Evolutionary conservation across 2,888 invertebrate species (phyloP).

Genomic region (Amphipyra berbera): DNA sequence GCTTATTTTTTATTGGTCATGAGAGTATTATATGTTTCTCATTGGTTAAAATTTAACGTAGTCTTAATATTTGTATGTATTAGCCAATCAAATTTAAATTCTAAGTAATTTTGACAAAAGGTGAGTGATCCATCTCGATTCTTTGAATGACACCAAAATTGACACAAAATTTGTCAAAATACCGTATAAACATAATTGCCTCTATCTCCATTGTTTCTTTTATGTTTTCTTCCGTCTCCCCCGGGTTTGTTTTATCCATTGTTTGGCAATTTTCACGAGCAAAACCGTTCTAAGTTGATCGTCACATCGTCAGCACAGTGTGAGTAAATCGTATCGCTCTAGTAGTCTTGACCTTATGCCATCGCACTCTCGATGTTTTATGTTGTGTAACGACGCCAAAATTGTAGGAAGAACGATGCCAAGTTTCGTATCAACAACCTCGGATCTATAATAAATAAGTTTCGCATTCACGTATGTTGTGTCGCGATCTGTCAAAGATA

Average conservation of each 20-base stretch:
- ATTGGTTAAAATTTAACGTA: conserved; percentile 27
- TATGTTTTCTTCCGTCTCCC: conserved; percentile 77
- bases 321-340: conserved; percentile 75
- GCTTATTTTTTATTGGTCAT: conserved; percentile 10
- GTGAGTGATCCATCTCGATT: conserved; percentile 61
- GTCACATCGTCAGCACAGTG: conserved; percentile 48
- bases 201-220: conserved; percentile 80
- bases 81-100: conserved; percentile 36
- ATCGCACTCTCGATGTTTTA: conserved; percentile 76
- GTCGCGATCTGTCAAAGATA: conserved; percentile 60
- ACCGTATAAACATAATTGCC: conserved; percentile 82
- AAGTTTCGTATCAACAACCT: conserved; percentile 74
- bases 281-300: conserved; percentile 45
- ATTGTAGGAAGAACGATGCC: conserved; percentile 77
- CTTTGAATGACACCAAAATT: conserved; percentile 62
- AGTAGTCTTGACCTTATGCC: conserved; percentile 86
- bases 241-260: conserved; percentile 71
- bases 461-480: conserved; percentile 40
- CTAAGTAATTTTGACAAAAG: conserved; percentile 50
- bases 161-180: conserved; percentile 88
- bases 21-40: background rate
- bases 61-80: fast-evolving
- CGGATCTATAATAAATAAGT: conserved; percentile 64
- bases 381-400: conserved; percentile 89
- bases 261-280: conserved; percentile 55